Percentiles rank a stretch among this genome's conserved stretches.
Evolutionary conservation across 35 echinoderm and acorn worm species (phyloP).

Genomic region (Hemicentrotus pulcherrimus): DNA sequence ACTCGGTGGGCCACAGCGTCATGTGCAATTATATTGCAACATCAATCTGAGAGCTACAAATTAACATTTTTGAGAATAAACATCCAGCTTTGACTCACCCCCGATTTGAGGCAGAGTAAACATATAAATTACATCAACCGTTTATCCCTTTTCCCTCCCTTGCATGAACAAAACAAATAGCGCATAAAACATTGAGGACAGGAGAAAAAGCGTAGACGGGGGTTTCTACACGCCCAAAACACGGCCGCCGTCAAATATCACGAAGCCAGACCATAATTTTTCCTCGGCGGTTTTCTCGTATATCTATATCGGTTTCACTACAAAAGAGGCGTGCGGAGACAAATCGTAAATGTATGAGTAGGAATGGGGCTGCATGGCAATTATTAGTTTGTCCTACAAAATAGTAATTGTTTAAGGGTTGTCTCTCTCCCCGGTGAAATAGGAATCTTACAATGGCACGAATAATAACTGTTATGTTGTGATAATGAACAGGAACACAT

Average conservation of each 20-base stretch:
- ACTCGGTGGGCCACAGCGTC: neutral
- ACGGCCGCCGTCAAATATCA: slow-evolving; percentile 45
- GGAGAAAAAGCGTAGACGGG: neutral
- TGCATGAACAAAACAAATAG: slow-evolving; percentile 34
- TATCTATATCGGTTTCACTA: slow-evolving; percentile 7
- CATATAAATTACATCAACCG: slow-evolving; percentile 46
- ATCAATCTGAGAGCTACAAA: slow-evolving; percentile 23
- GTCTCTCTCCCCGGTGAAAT: no score
- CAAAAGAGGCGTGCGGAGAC: neutral
- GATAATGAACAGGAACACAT: neutral
- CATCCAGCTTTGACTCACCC: slow-evolving; percentile 27
- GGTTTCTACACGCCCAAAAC: slow-evolving; percentile 1
- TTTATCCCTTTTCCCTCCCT: neutral
- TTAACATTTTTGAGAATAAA: slow-evolving; percentile 37
- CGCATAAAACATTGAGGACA: neutral
- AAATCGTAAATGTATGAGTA: neutral
- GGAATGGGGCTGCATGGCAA: neutral
- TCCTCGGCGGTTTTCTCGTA: neutral
- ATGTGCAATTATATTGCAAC: neutral
- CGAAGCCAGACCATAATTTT: slow-evolving; percentile 43
- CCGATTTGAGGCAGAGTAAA: slow-evolving; percentile 9
- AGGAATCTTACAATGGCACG: no score
- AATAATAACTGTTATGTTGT: no score
- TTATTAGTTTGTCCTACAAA: neutral
- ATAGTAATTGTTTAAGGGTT: neutral